Conservation (phyloP, 2,113 vertebrate species). For the Apteryx mantelli region DNA sequence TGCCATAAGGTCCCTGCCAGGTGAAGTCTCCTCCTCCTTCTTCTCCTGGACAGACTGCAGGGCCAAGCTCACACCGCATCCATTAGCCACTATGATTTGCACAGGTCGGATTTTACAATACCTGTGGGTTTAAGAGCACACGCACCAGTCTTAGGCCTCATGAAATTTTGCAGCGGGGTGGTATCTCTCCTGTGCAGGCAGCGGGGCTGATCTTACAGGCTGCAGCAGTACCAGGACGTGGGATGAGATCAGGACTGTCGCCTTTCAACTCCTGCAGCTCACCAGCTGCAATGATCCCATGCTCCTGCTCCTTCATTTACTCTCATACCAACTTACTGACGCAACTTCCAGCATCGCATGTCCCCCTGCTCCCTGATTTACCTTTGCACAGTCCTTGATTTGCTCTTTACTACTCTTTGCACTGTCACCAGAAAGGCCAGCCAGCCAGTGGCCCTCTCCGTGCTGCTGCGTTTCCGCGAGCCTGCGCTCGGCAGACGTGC, state of each 20-base stretch:
- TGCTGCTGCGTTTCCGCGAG: too few species aligned
- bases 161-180: neutral
- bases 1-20: neutral
- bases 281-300: neutral
- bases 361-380: neutral
- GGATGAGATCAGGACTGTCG: neutral
- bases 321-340: neutral
- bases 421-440: neutral
- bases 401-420: neutral
- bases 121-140: neutral
- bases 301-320: neutral
- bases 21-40: neutral
- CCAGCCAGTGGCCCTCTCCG: neutral
- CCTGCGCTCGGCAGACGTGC: neutral
- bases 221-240: too few species aligned
- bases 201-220: too few species aligned
- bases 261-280: neutral
- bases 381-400: neutral
- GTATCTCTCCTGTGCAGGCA: too few species aligned
- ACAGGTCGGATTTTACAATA: too few species aligned
- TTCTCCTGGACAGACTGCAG: neutral
- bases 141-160: fast-evolving
- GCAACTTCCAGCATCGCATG: fast-evolving
- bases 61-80: neutral
- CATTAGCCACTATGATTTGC: neutral